These are phyloP conservation scores for Ostrea edulis DNA, from an alignment of 1,140 invertebrate species.

Conservation along the genomic window DNA sequence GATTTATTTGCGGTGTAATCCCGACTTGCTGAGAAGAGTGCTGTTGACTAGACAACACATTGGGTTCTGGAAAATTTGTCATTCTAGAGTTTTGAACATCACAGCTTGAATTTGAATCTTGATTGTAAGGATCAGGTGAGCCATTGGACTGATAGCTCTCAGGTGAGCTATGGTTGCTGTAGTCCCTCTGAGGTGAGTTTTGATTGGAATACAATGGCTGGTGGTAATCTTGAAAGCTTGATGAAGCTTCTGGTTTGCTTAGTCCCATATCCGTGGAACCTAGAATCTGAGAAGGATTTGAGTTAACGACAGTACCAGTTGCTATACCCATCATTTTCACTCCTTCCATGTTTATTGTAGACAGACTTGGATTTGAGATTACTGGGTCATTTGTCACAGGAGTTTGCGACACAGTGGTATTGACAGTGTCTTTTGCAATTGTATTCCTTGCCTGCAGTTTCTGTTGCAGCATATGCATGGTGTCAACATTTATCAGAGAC, in stretches of 20 bases:
- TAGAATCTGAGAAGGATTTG: neutral
- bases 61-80: conserved; percentile 12
- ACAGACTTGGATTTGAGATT: conserved; percentile 24
- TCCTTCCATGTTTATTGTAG: conserved; percentile 48
- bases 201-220: conserved; percentile 42
- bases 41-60: conserved; percentile 22
- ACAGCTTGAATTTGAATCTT: conserved; percentile 38
- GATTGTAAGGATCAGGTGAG: conserved; percentile 49
- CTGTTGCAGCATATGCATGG: conserved; percentile 40
- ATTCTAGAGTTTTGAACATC: conserved; percentile 13
- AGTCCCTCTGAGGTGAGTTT: conserved; percentile 53
- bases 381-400: neutral
- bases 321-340: conserved; percentile 45
- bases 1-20: neutral
- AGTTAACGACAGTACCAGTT: neutral
- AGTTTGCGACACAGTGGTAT: neutral
- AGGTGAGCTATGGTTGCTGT: conserved; percentile 57
- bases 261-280: neutral
- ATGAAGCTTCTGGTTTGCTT: neutral
- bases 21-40: conserved; percentile 34
- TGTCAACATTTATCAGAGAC: conserved; percentile 34
- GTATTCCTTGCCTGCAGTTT: conserved; percentile 35
- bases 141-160: conserved; percentile 53
- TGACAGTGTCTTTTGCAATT: neutral
- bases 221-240: conserved; percentile 35